Evolutionary conservation across 2,113 vertebrate species (phyloP).

Genomic region (Glaucidium brasilianum): DNA sequence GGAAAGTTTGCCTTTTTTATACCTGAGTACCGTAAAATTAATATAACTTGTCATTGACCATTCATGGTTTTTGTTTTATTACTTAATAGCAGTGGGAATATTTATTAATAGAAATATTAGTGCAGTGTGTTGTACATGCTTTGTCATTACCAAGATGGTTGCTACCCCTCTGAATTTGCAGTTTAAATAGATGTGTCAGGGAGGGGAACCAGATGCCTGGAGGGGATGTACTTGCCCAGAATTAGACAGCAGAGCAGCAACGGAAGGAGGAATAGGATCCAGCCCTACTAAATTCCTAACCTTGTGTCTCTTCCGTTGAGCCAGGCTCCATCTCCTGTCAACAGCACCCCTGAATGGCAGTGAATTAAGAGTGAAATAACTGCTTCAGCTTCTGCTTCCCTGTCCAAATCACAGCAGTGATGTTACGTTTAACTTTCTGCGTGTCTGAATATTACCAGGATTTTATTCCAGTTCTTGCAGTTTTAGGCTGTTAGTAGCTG

Average conservation of each 20-base stretch:
- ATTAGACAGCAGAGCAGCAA: background rate
- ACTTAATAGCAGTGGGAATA: background rate
- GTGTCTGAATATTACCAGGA: background rate
- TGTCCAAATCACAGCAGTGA: background rate
- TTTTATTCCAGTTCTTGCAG: background rate
- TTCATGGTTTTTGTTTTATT: background rate
- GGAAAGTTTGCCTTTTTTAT: background rate
- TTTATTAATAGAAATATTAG: background rate
- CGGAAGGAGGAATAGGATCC: constrained; percentile 46
- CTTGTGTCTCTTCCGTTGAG: background rate
- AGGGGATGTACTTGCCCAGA: background rate
- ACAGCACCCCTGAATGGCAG: constrained; percentile 30
- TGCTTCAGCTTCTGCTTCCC: background rate
- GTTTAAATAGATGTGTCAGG: background rate
- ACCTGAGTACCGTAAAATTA: background rate
- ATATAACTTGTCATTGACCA: background rate
- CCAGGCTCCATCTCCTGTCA: background rate
- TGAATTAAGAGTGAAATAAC: background rate
- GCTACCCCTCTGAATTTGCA: background rate
- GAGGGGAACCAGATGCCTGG: background rate
- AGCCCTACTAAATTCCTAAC: background rate
- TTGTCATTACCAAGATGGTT: background rate
- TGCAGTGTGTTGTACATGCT: background rate
- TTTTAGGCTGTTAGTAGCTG: background rate
- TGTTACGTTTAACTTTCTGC: background rate